Conservation (phyloP, 2,888 invertebrate species). For the Listrodromus nycthemerus region DNA sequence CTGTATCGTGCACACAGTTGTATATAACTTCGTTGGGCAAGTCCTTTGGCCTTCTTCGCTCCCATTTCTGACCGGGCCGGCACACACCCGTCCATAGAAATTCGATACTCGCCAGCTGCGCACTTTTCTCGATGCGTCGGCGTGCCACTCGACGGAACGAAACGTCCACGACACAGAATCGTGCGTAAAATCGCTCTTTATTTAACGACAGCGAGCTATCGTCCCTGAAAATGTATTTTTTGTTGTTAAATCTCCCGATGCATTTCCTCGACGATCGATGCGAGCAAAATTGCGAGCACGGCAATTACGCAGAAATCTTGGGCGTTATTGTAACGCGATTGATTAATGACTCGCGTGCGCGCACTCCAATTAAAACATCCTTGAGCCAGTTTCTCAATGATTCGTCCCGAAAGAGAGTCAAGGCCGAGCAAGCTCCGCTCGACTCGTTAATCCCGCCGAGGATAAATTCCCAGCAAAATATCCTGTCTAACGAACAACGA, state of each 20-base stretch:
- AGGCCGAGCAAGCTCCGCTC: background rate
- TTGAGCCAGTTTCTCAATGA: background rate
- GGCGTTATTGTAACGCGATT: background rate
- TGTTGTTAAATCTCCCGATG: no score
- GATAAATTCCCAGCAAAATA: no score
- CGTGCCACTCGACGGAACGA: background rate
- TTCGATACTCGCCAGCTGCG: slow-evolving; percentile 44
- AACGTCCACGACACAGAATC: background rate
- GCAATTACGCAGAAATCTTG: no score
- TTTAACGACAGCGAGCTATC: background rate
- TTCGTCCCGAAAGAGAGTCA: background rate
- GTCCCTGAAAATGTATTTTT: no score
- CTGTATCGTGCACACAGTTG: background rate
- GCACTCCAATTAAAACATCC: background rate
- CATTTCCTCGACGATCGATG: no score
- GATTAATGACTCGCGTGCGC: background rate
- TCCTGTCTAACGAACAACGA: no score
- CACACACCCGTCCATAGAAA: slow-evolving; percentile 33
- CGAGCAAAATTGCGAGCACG: background rate
- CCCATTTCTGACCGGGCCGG: slow-evolving; percentile 32
- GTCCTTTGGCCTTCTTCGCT: slow-evolving; percentile 22
- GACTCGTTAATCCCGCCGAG: background rate
- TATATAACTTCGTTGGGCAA: background rate
- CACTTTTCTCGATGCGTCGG: slow-evolving; percentile 35
- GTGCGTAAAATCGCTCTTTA: background rate